Evolutionary conservation across 1,140 invertebrate genomes (phyloP), one percentile per base, ranked within the genome.

Genomic region (Myzus persicae): DNA sequence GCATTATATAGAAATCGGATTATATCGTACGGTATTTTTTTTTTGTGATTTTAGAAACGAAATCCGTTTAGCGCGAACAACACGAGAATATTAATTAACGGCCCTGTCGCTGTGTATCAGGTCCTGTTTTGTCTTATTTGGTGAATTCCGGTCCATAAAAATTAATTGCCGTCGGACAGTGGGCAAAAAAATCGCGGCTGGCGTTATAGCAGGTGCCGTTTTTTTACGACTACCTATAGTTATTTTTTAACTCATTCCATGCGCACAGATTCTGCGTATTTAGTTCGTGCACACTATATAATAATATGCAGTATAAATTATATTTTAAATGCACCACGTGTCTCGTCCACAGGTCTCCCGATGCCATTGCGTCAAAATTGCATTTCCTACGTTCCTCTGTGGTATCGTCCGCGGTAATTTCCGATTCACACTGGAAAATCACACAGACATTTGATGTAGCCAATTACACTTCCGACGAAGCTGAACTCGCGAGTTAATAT

Each of bases 191-290:
- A 54, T 90, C 38, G n/a, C 14, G 26, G 1, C 11, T 20, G n/a
- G 8, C n/a, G 89, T 90, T 11, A 90, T 91, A 92, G 67, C 90
- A 48, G n/a, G 90, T 92, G 67, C 67, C 22, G 90, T 92, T 82
- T 48, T 91, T 46, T 24, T 24, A 31, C 51, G 5, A n/a, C 5
- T 7, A n/a, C n/a, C n/a, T n/a, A 46, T 85, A 7, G n/a, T 31
- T 81, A 14, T 51, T 82, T 82, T 40, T 82, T 82, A 36, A 9
- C 22, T 36, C 81, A n/a, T n/a, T 76, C 59, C 59, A 14, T 4
- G 6, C 18, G 5, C n/a, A 76, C 59, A 18, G 59, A 76, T 76
- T 76, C 59, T 76, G 31, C 14, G 59, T 76, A 76, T 76, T 76
- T 14, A 76, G 31, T 67, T 38, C 36, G 6, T 38, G 18, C 22